Evolutionary conservation across 2,113 vertebrate species (phyloP), one percentile per base, ranked within the genome.

Genomic region (Malurus cyaneus): DNA sequence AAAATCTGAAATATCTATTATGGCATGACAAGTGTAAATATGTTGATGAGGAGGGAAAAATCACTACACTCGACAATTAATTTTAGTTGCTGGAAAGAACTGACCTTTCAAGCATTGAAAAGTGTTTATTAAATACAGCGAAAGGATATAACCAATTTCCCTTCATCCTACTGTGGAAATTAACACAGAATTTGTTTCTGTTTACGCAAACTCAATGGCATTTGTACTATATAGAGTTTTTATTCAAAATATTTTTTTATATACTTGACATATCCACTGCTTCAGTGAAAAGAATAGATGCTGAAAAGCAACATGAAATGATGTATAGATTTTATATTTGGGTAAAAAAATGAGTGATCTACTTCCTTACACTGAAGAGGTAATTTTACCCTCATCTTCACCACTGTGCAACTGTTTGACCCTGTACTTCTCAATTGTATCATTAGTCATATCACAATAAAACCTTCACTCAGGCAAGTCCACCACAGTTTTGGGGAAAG

Each of bases 21-120:
- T 26, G 23, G 34, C 23, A n/a, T 2, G 9, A 71, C 26, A 50
- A 77, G 86, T 82, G 39, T 57, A 84, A 92, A 89, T 61, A 8
- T 57, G 31, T 67, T 78, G 41, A 36, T 44, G 34, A 83, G 41
- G 32, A 84, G 41, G 39, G 23, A 41, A 96, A 71, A 96, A 67
- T 84, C 2, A 5, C 32, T 60, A 0, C 39, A 52, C 49, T 88
- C 81, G 29, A 90, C 41, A 67, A 92, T 57, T 74, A 89, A 90
- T 91, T 92, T 79, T 56, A 80, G 29, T 77, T 81, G 28, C 41
- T 83, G 80, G 44, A 88, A 96, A 83, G 49, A 93, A 80, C 12
- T 39, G 76, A 76, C 39, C 44, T 76, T 92, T 52, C 10, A 89
- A 91, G 18, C 23, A 77, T 62, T 71, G 78, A 67, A 86, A 76